Evolutionary conservation across 64 coral and sea anemone genomes (phyloP).

Genomic region (Hydrozoanthus tunicans): DNA sequence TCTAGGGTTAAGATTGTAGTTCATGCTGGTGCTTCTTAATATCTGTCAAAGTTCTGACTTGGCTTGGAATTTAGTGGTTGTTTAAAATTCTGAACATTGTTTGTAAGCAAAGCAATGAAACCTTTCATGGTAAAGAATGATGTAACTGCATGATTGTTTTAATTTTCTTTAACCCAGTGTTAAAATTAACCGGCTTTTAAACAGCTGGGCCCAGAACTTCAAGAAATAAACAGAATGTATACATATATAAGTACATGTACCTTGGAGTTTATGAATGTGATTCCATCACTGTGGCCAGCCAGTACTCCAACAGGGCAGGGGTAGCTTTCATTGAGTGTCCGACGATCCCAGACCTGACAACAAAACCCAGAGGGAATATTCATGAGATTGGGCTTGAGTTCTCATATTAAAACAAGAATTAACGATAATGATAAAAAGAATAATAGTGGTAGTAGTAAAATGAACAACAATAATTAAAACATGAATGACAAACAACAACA

Average conservation of each 20-base stretch:
- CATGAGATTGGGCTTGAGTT: background rate
- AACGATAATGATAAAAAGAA: background rate
- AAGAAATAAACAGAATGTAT: no score
- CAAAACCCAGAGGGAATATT: background rate
- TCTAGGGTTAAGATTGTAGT: no score
- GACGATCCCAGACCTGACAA: slow-evolving; percentile 91
- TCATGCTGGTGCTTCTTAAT: no score
- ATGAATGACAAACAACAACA: background rate
- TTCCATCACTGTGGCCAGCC: slow-evolving; percentile 88
- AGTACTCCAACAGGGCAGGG: slow-evolving; percentile 86
- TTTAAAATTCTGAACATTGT: no score
- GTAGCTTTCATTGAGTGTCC: slow-evolving; percentile 67
- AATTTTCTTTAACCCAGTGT: no score
- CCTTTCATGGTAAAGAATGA: no score
- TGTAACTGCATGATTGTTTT: no score
- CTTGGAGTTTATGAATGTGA: slow-evolving; percentile 87
- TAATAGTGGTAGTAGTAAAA: background rate
- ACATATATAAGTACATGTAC: slow-evolving; percentile 17
- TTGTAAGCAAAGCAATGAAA: no score
- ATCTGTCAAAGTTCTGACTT: no score
- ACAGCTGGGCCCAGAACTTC: no score
- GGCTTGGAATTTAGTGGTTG: no score
- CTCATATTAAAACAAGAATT: background rate
- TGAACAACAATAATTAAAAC: background rate
- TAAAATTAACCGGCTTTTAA: no score